Conservation (phyloP, 2,113 vertebrate species). For the Galbula dea region DNA sequence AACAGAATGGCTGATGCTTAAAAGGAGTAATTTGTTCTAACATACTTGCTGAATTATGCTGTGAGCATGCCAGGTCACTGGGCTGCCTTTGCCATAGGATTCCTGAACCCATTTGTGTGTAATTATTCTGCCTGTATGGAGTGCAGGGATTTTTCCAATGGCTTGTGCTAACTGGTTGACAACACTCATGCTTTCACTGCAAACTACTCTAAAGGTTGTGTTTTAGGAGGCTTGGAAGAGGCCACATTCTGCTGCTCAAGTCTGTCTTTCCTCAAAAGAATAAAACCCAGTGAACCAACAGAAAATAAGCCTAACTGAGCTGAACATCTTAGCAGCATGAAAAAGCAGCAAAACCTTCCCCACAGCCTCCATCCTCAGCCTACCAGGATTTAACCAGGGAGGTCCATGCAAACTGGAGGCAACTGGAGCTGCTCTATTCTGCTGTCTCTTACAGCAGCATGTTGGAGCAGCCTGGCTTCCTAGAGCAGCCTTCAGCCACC, state of each 20-base stretch:
- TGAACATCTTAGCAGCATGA: not conserved
- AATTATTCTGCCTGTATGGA: constrained; percentile 57
- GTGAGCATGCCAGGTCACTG: constrained; percentile 75
- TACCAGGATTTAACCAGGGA: not conserved
- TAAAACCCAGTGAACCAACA: not conserved
- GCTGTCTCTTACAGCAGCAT: not conserved
- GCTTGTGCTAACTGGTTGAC: constrained; percentile 67
- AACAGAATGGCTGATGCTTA: constrained; percentile 79
- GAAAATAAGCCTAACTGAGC: not conserved
- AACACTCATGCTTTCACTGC: constrained; percentile 37
- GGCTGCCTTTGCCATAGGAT: constrained; percentile 72
- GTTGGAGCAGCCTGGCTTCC: not conserved
- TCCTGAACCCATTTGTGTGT: constrained; percentile 64
- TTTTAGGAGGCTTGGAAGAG: constrained; percentile 53
- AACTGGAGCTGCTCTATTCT: not conserved
- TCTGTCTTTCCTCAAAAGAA: constrained; percentile 52
- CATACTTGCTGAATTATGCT: constrained; percentile 80
- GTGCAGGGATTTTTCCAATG: constrained; percentile 44
- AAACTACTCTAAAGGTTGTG: constrained; percentile 22
- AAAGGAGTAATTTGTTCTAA: constrained; percentile 83
- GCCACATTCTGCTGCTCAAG: constrained; percentile 28
- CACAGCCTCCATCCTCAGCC: accelerated
- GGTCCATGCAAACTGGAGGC: accelerated
- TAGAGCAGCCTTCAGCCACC: not conserved
- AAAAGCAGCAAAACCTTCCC: not conserved